Conservation (phyloP, 2,888 invertebrate genomes). For the Limnephilus rhombicus region DNA sequence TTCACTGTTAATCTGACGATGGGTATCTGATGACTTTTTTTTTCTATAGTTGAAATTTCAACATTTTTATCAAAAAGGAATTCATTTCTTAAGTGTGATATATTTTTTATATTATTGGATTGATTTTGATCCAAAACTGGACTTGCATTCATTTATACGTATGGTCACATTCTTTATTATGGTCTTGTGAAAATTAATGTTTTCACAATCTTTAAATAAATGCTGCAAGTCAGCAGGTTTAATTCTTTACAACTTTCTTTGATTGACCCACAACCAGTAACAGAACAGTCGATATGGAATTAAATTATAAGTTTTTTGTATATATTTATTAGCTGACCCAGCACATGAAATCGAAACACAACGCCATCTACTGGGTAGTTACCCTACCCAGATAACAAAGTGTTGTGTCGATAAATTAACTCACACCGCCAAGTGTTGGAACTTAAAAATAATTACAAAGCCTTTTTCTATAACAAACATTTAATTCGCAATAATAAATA, state of each 20-base stretch:
- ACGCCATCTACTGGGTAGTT: too few species aligned
- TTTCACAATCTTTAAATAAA: not conserved
- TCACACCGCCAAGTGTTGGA: too few species aligned
- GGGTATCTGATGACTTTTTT: not conserved
- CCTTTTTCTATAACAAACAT: too few species aligned
- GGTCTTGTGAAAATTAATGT: not conserved
- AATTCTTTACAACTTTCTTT: too few species aligned
- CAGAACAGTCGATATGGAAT: not conserved
- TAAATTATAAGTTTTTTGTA: not conserved
- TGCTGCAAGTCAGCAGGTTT: too few species aligned
- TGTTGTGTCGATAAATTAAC: too few species aligned
- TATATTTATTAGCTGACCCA: too few species aligned
- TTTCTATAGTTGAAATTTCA: conserved; percentile 1
- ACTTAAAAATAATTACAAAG: too few species aligned
- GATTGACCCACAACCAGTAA: not conserved
- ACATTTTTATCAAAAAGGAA: conserved; percentile 18
- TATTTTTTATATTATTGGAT: too few species aligned
- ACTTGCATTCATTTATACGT: not conserved
- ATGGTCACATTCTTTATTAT: not conserved
- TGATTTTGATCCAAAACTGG: not conserved
- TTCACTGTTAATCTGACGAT: not conserved
- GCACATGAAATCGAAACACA: too few species aligned
- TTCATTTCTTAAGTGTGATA: not conserved
- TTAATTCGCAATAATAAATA: too few species aligned
- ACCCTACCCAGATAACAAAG: too few species aligned